Evolutionary conservation across 2,888 invertebrate genomes (phyloP).

Genomic region (Phania funesta): DNA sequence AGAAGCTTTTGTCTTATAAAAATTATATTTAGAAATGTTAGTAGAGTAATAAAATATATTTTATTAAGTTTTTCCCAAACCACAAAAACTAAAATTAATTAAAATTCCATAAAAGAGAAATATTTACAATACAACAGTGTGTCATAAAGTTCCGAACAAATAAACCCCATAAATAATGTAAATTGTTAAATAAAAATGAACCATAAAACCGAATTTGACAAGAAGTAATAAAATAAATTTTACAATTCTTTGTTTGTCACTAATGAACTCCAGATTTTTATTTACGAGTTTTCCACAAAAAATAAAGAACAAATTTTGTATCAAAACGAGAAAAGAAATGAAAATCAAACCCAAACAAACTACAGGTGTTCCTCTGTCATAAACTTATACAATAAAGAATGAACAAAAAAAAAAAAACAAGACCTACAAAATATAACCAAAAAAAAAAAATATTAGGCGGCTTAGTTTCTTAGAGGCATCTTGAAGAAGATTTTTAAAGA

Average conservation of each 20-base stretch:
- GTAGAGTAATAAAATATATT: too few relatives aligned
- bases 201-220: slow-evolving; percentile 17
- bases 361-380: slow-evolving; percentile 59
- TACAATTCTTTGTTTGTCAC: slow-evolving; percentile 48
- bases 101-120: slow-evolving; percentile 49
- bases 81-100: slow-evolving; percentile 44
- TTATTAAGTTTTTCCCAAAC: too few relatives aligned
- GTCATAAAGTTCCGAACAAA: not conserved
- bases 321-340: not conserved
- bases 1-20: too few relatives aligned
- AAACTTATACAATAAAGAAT: slow-evolving; percentile 36
- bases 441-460: not conserved
- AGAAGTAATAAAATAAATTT: slow-evolving; percentile 40
- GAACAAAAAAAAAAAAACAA: not conserved
- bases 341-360: slow-evolving; percentile 32
- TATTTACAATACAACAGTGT: not conserved
- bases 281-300: slow-evolving; percentile 59
- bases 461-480: not conserved
- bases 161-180: slow-evolving; percentile 56
- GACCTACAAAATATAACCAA: not conserved
- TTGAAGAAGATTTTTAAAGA: not conserved
- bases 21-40: too few relatives aligned
- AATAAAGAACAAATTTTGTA: not conserved
- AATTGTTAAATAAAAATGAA: slow-evolving; percentile 31
- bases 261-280: slow-evolving; percentile 67